These are phyloP conservation scores for Conopomorpha cramerella DNA, from an alignment of 1,140 invertebrate species.

Conservation along the genomic window DNA sequence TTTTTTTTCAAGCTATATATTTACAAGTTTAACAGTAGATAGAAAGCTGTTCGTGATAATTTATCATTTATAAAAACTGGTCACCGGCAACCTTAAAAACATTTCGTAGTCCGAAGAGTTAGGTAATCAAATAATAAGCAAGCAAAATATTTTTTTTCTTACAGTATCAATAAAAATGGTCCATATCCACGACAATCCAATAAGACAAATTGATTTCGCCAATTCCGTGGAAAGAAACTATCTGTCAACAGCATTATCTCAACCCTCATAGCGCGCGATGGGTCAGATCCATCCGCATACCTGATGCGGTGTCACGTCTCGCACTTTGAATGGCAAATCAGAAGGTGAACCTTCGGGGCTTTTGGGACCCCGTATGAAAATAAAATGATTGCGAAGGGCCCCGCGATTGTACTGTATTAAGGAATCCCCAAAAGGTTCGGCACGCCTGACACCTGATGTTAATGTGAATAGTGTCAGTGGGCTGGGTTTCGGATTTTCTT, in stretches of 20 bases:
- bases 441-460: conserved; percentile 42
- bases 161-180: too few species aligned
- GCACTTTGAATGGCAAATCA: conserved; percentile 53
- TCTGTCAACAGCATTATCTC: conserved; percentile 43
- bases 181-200: too few species aligned
- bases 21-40: conserved; percentile 1
- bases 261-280: conserved; percentile 17
- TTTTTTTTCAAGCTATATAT: conserved; percentile 3
- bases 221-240: conserved; percentile 25
- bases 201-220: conserved; percentile 26
- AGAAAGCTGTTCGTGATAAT: background rate
- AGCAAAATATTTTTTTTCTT: too few species aligned
- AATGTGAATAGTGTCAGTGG: too few species aligned
- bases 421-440: conserved; percentile 38
- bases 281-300: conserved; percentile 28
- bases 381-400: conserved; percentile 56
- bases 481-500: too few species aligned
- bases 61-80: too few species aligned
- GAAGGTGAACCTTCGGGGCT: conserved; percentile 50
- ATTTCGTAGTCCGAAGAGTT: too few species aligned
- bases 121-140: too few species aligned
- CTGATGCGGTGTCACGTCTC: conserved; percentile 51
- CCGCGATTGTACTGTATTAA: conserved; percentile 34
- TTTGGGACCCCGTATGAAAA: conserved; percentile 49
- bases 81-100: too few species aligned